phyloP scores from a whole-genome alignment of 2,113 vertebrate species.

The Chaetodon auriga region DNA sequence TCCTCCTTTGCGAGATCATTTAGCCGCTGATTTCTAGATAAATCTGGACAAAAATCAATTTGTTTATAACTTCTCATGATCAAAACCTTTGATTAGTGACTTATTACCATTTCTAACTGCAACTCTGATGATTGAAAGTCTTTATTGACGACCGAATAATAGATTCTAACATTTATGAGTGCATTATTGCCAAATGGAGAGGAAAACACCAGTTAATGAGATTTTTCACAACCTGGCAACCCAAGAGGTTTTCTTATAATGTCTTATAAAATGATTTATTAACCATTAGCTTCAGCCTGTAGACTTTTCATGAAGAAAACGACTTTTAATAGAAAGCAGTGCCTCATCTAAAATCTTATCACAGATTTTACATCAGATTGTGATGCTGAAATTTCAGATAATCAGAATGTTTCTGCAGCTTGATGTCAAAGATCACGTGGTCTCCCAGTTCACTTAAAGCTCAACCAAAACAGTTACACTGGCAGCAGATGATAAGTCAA shows the following conservation, averaged over 20 bases:
- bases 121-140: background rate
- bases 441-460: background rate
- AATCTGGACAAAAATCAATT: background rate
- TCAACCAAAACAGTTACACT: background rate
- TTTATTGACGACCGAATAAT: background rate
- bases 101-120: background rate
- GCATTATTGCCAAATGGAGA: background rate
- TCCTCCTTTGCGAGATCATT: background rate
- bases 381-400: background rate
- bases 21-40: background rate
- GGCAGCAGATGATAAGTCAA: constrained; percentile 1
- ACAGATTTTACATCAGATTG: background rate
- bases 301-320: background rate
- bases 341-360: background rate
- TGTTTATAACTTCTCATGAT: too few species aligned
- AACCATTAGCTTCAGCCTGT: background rate
- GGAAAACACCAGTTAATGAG: background rate
- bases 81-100: background rate
- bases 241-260: background rate
- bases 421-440: background rate
- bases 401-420: background rate
- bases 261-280: background rate
- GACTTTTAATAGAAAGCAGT: background rate
- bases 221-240: background rate
- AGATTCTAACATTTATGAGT: too few species aligned